These are phyloP conservation scores for Gorilla gorilla DNA, from an alignment of 2,113 vertebrate genomes.

Conservation along the genomic window DNA sequence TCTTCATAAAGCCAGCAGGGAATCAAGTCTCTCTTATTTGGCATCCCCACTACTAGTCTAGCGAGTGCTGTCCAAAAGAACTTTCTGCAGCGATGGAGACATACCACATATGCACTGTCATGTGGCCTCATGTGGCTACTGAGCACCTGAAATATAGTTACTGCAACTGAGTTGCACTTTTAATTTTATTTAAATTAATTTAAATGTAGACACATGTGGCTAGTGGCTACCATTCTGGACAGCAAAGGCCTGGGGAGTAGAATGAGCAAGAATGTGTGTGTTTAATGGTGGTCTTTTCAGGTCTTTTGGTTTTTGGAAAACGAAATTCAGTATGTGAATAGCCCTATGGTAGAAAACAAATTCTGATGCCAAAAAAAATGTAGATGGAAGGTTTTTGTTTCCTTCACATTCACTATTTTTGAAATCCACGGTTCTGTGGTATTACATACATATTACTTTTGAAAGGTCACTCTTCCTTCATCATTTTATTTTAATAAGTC, in stretches of 20 bases:
- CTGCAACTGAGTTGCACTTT: neutral
- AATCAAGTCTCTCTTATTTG: neutral
- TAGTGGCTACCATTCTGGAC: neutral
- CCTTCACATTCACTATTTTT: conserved; percentile 25
- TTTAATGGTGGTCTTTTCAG: neutral
- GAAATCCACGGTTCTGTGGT: neutral
- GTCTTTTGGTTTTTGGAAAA: neutral
- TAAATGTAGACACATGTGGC: neutral
- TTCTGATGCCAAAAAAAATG: neutral
- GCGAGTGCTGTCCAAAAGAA: neutral
- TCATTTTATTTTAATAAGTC: conserved; percentile 15
- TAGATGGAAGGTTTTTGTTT: neutral
- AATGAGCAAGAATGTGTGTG: neutral
- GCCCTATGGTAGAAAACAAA: neutral
- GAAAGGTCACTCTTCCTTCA: conserved; percentile 28
- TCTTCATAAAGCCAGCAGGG: neutral
- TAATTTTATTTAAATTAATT: neutral
- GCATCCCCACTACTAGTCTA: neutral
- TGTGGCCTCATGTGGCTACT: neutral
- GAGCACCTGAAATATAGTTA: neutral
- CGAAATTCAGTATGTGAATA: neutral
- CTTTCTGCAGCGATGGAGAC: neutral
- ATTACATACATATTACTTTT: conserved; percentile 11
- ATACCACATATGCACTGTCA: neutral
- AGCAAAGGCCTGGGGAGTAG: neutral